phyloP scores from a whole-genome alignment of 2,888 invertebrate species.

The Latrodectus hesperus region DNA sequence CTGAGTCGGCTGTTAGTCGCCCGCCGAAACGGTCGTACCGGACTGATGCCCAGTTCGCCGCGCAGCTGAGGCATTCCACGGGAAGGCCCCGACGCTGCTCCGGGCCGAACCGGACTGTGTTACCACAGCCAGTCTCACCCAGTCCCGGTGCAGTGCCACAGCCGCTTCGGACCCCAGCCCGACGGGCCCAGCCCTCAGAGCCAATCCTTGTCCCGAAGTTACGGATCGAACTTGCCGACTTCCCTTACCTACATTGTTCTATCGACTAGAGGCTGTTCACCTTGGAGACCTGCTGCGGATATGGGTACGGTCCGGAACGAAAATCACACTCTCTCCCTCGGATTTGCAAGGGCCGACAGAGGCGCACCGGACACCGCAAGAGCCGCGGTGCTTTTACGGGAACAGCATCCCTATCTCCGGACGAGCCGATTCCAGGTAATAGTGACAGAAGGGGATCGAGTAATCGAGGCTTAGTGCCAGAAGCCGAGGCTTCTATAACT shows the following conservation, averaged over 20 bases:
- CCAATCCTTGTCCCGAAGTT: slow-evolving; percentile 83
- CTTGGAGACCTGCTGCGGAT: slow-evolving; percentile 86
- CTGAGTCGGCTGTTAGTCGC: slow-evolving; percentile 71
- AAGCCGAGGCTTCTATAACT: too few relatives aligned
- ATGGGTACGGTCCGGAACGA: slow-evolving; percentile 75
- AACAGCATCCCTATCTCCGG: slow-evolving; percentile 74
- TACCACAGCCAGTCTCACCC: slow-evolving; percentile 71
- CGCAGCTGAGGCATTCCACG: slow-evolving; percentile 73
- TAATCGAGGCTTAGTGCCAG: too few relatives aligned
- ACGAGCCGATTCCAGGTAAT: slow-evolving; percentile 76
- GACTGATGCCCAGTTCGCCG: slow-evolving; percentile 39
- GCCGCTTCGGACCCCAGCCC: slow-evolving; percentile 78
- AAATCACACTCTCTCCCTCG: slow-evolving; percentile 66
- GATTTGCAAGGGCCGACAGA: slow-evolving; percentile 50
- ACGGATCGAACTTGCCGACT: slow-evolving; percentile 81
- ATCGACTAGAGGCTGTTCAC: slow-evolving; percentile 82
- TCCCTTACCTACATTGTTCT: slow-evolving; percentile 83
- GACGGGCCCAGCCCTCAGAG: slow-evolving; percentile 82
- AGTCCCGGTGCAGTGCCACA: slow-evolving; percentile 72
- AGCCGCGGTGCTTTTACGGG: slow-evolving; percentile 76
- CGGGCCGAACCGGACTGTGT: slow-evolving; percentile 60
- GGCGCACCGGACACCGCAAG: slow-evolving; percentile 71
- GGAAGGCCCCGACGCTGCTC: slow-evolving; percentile 72
- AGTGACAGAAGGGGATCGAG: too few relatives aligned
- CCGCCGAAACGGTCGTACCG: slow-evolving; percentile 59